Base-by-base conservation (phyloP, 1,140 invertebrate genomes). In the Tachypleus tridentatus region DNA sequence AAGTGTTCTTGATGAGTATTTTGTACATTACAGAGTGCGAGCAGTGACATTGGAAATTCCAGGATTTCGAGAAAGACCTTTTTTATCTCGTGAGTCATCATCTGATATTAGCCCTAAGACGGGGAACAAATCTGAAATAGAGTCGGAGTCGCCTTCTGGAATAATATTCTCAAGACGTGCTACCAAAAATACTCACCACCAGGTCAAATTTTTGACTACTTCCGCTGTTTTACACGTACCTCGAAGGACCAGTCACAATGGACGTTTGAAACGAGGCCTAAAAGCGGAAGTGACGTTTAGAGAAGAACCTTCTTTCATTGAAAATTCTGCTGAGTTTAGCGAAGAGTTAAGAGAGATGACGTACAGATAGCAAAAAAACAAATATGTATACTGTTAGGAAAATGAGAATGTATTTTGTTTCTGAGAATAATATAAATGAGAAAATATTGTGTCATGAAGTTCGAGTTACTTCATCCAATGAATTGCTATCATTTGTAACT, bases 131-230 rank as follows among this genome's bases (percentile, higher is more conserved):
- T 67, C 65, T 4, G 62, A 67, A 49, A 58, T 58, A 9, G 53
- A 57, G 8, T 62, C 62, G 3, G 65, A 67, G 5, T 61, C 62
- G 11, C 65, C 65, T 5, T 53, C 65, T 7, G 53, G 53, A 9
- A 8, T n/a, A 8, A 9, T n/a, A 8, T 54, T 8, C n/a, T 49
- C 47, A 51, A 67, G 62, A 11, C 48, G 65, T 10, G 48, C 62
- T 5, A 60, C 60, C 52, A 61, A 58, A 29, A 60, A 54, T 10
- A 60, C 11, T 49, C 62, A 58, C 57, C 61, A 64, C 53, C 65
- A 67, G 29, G 65, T 67, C 58, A 67, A 67, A 59, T 67, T 67
- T 11, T 61, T 67, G 65, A 67, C 65, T 0, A 67, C 65, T 8
- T 63, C 65, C 9, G 65, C 65, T 49, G 65, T 67, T 5, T 53